phyloP scores from a whole-genome alignment of 37 sponge, comb jelly and placozoan species.

The Spongilla lacustris region DNA sequence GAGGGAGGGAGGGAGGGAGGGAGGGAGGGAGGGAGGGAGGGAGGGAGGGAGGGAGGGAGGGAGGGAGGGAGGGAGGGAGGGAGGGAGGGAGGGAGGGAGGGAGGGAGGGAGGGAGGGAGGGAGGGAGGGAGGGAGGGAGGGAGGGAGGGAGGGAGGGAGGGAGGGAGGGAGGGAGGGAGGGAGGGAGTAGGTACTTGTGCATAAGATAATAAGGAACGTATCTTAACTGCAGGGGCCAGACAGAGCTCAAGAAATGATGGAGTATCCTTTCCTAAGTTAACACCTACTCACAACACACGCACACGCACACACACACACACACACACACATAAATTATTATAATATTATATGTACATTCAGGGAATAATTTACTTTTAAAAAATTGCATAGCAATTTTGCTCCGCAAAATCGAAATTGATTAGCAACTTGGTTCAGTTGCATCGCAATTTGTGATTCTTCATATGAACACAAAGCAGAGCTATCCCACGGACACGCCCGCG shows the following conservation, averaged over 20 bases:
- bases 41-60: background rate
- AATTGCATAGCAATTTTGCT: no score
- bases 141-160: background rate
- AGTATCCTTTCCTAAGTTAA: background rate
- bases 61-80: background rate
- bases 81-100: background rate
- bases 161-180: background rate
- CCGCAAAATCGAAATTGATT: no score
- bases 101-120: background rate
- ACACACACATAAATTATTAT: slow-evolving; percentile 23
- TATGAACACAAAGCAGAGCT: no score
- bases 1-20: background rate
- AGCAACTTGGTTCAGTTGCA: no score
- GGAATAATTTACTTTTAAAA: no score
- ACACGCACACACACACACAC: slow-evolving; percentile 34
- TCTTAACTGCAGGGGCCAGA: background rate
- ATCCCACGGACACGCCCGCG: no score
- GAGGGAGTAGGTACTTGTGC: background rate
- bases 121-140: background rate
- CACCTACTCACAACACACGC: slow-evolving; percentile 25
- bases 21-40: background rate
- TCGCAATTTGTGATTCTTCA: no score
- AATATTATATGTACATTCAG: no score
- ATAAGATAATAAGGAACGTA: background rate
- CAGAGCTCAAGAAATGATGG: background rate